Base-by-base conservation (phyloP, 2,113 vertebrate species). In the Oncorhynchus gorbuscha region DNA sequence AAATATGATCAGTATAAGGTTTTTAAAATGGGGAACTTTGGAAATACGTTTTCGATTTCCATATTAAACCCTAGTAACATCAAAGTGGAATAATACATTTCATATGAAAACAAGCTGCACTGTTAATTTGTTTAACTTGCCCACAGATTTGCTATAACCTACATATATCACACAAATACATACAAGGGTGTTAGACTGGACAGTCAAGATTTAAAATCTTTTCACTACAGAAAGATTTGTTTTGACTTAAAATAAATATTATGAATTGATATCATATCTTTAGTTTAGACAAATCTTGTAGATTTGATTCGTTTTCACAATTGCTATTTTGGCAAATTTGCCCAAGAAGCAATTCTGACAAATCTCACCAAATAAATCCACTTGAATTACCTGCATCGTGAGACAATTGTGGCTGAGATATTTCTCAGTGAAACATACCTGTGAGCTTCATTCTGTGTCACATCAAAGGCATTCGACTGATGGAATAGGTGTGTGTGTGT, bases 391-490 rank as follows among this genome's bases (percentile, higher is more conserved):
- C 24, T 65, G 59, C 72, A 3, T 71, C 20, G 1, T 18, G 32
- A 39, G 67, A 35, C 30, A 32, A 69, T 30, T 69, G 18, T 69
- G 67, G 32, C 30, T 69, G 32, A 69, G 2, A 20, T 28, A 39
- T 39, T 69, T 20, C 18, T 69, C 16, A 62, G 67, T 69, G 28
- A 69, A 45, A 35, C 32, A 35, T 69, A 32, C 28, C 13, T 68
- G 28, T n/a, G 67, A 69, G 16, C 7, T 39, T 69, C 45, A 69
- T 30, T 20, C 67, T 39, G 28, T 67, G 67, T 69, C 67, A 69
- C 26, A 20, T n/a, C 18, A 32, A 18, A 28, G 16, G 26, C 26
- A 16, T 32, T 68, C 6, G 35, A 4, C 24, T 68, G 30, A 68
- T 68, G 30, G 30, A 68, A 32, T 35, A 68, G 66, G 30, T 68